Percentiles rank a stretch among this genome's conserved stretches.
Conservation (phyloP, 2,113 vertebrate genomes). For the Nothobranchius kuhntae region DNA sequence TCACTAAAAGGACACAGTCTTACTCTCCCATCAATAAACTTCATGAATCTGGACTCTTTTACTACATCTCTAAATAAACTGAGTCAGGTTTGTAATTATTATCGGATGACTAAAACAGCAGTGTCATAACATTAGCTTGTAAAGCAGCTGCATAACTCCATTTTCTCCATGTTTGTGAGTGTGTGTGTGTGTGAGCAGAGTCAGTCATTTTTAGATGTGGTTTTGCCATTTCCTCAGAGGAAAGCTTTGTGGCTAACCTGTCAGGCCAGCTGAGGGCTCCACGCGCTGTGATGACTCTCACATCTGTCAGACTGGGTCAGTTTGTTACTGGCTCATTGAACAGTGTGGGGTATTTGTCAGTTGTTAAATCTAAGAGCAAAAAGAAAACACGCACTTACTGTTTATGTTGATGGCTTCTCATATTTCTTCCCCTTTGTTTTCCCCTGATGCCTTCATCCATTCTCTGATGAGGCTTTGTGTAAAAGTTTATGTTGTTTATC, state of each 20-base stretch:
- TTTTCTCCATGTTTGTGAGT: slow-evolving; percentile 28
- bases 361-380: slow-evolving; percentile 7
- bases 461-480: slow-evolving; percentile 42
- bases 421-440: slow-evolving; percentile 1
- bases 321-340: slow-evolving; percentile 19
- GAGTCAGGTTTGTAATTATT: slow-evolving; percentile 36
- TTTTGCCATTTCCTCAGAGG: slow-evolving; percentile 59
- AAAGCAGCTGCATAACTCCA: slow-evolving; percentile 25
- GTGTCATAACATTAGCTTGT: slow-evolving; percentile 22
- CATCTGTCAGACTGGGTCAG: slow-evolving; percentile 69
- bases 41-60: slow-evolving; percentile 23
- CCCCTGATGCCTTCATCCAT: slow-evolving; percentile 39
- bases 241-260: slow-evolving; percentile 63
- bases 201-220: slow-evolving; percentile 60
- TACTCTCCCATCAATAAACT: slow-evolving; percentile 1
- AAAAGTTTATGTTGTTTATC: slow-evolving; percentile 50
- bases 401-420: slow-evolving; percentile 5
- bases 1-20: slow-evolving; percentile 8
- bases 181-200: slow-evolving; percentile 30
- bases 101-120: slow-evolving; percentile 28
- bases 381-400: slow-evolving; percentile 52
- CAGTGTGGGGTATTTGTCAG: slow-evolving; percentile 29
- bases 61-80: slow-evolving; percentile 6
- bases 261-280: slow-evolving; percentile 40
- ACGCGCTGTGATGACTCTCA: slow-evolving; percentile 60